Conservation (phyloP, 2,797 vertebrate genomes). For the Gouania willdenowi region DNA sequence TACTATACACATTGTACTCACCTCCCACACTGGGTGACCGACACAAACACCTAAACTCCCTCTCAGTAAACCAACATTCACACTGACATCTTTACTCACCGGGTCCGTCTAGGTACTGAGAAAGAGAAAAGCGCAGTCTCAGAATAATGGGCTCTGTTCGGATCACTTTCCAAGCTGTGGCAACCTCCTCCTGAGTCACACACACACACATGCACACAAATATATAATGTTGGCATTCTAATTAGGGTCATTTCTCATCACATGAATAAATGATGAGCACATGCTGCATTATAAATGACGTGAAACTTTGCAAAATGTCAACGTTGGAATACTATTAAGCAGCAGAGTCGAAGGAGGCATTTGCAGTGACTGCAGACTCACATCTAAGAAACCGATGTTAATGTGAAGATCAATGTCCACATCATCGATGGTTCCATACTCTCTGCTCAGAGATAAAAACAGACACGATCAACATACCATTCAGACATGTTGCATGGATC, state of each 20-base stretch:
- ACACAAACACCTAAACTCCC: constrained; percentile 49
- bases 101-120: constrained; percentile 98
- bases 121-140: constrained; percentile 95
- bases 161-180: constrained; percentile 98
- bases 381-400: constrained; percentile 96
- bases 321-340: constrained; percentile 45
- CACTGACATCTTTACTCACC: constrained; percentile 79
- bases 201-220: constrained; percentile 46
- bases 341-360: constrained; percentile 16
- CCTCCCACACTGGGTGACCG: constrained; percentile 49
- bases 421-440: constrained; percentile 96
- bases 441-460: constrained; percentile 70
- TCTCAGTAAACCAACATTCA: constrained; percentile 55
- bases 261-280: constrained; percentile 50
- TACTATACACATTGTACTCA: constrained; percentile 40
- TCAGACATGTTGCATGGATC: neutral
- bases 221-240: constrained; percentile 50
- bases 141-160: constrained; percentile 95
- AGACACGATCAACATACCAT: constrained; percentile 11
- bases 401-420: constrained; percentile 98
- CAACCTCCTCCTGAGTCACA: constrained; percentile 91
- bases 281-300: constrained; percentile 44
- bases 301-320: constrained; percentile 55
- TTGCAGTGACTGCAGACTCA: constrained; percentile 74
- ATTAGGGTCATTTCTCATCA: constrained; percentile 52